Base-by-base conservation (phyloP, 1,140 invertebrate genomes). In the Psilanteris sp. region DNA sequence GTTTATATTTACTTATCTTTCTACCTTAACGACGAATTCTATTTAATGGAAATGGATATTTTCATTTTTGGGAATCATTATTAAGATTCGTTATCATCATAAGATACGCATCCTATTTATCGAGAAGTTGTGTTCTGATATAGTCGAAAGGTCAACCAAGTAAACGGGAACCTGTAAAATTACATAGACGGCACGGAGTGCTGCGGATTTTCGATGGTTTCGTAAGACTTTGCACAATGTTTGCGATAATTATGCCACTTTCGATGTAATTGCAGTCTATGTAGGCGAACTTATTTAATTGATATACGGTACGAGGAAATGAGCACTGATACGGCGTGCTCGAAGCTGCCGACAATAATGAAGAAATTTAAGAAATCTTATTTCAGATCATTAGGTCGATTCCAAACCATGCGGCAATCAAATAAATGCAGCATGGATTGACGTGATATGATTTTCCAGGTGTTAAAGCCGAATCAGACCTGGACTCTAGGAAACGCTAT, bases 311-410 rank as follows among this genome's bases (percentile, higher is more conserved):
- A 44, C 48, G 26, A 36, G 61, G 36, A 54, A 66, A 43, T 24
- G 24, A 29, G 32, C 24, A 16, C 9, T 27, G 46, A 54, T 41
- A 26, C 46, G 43, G 54, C 46, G 46, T 66, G 37, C 34, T 44
- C 54, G 27, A 31, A 8, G 15, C 6, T 15, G 1, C 20, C 13
- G 14, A 13, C 43, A 36, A 48, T 48, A 62, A 48, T 39, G 32
- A 48, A 32, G 32, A 62, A 62, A 61, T 46, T 61, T 61, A 61
- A 61, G 31, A 48, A 48, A 48, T 39, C 14, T 16, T 50, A 64
- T 50, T 64, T 41, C 57, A 39, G 32, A 18, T 18, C 9, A 22
- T 37, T 15, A 48, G 20, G 11, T 62, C 20, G 20, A 48, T 22
- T 0, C 29, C 13, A 11, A 14, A 10, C 4, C 6, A 39, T 48